Conservation (phyloP, 2,888 invertebrate genomes). For the Rhabditoides inermis region DNA sequence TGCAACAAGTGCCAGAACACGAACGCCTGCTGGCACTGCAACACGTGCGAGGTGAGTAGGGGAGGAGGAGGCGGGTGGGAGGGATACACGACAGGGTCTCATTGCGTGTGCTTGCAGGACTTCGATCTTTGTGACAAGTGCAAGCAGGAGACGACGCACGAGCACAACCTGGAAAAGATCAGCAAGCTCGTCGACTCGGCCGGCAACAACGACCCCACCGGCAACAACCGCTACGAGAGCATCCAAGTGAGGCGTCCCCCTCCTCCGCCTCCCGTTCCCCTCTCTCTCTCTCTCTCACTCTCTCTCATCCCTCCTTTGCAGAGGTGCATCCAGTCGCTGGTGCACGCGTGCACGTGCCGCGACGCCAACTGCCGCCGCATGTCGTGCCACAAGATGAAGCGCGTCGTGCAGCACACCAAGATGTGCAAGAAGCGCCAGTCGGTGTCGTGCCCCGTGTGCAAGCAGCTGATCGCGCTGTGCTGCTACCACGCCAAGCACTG, state of each 20-base stretch:
- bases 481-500: constrained; percentile 98
- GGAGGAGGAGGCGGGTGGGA: not conserved
- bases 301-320: constrained; percentile 56
- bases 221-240: constrained; percentile 1
- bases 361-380: constrained; percentile 93
- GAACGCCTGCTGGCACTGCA: constrained; percentile 89
- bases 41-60: constrained; percentile 77
- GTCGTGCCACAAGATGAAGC: constrained; percentile 95
- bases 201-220: constrained; percentile 64
- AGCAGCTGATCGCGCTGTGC: constrained; percentile 92
- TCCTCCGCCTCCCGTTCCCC: not conserved
- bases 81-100: not conserved
- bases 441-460: constrained; percentile 94
- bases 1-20: constrained; percentile 93
- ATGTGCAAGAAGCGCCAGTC: constrained; percentile 82
- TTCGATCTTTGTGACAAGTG: constrained; percentile 93
- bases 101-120: constrained; percentile 61
- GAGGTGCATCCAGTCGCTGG: constrained; percentile 79
- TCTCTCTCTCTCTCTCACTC: not conserved
- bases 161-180: constrained; percentile 92
- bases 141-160: constrained; percentile 85
- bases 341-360: constrained; percentile 89
- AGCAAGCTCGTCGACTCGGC: constrained; percentile 54
- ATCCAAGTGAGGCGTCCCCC: constrained; percentile 4
- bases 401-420: constrained; percentile 89